Evolutionary conservation across 2,797 vertebrate genomes (phyloP).

Genomic region (Potorous gilbertii): DNA sequence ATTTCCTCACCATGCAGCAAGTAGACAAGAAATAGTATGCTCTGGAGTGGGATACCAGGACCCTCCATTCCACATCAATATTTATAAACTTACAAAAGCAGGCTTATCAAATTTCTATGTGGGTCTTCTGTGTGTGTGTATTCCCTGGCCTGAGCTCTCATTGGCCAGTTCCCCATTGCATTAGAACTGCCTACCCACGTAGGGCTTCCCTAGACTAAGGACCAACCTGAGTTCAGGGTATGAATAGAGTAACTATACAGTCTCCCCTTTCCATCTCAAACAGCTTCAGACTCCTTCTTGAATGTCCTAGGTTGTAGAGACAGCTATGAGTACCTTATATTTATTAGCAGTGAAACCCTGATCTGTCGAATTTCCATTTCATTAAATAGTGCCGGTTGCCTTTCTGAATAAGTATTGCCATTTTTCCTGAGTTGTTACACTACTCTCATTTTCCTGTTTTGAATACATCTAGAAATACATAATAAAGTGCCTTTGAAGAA

Average conservation of each 20-base stretch:
- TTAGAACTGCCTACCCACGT: background rate
- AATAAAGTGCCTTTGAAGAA: slow-evolving; percentile 1
- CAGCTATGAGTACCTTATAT: background rate
- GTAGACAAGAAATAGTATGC: background rate
- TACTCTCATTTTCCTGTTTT: slow-evolving; percentile 19
- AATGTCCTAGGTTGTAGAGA: background rate
- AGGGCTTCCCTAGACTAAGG: background rate
- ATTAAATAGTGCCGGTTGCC: background rate
- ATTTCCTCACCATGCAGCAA: background rate
- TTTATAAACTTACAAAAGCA: background rate
- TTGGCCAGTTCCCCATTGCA: background rate
- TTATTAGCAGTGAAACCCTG: background rate
- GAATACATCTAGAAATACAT: background rate
- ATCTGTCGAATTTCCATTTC: background rate
- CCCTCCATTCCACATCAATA: background rate
- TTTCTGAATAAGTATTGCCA: background rate
- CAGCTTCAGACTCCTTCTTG: background rate
- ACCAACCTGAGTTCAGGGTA: background rate
- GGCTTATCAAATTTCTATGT: background rate
- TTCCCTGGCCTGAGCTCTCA: background rate
- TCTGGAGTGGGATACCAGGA: background rate
- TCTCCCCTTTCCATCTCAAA: background rate
- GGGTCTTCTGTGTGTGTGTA: background rate
- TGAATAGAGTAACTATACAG: background rate
- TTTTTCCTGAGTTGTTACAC: slow-evolving; percentile 32